Evolutionary conservation across 2,888 invertebrate genomes (phyloP), one percentile per base, ranked within the genome.

Genomic region (Eupithecia exiguata): DNA sequence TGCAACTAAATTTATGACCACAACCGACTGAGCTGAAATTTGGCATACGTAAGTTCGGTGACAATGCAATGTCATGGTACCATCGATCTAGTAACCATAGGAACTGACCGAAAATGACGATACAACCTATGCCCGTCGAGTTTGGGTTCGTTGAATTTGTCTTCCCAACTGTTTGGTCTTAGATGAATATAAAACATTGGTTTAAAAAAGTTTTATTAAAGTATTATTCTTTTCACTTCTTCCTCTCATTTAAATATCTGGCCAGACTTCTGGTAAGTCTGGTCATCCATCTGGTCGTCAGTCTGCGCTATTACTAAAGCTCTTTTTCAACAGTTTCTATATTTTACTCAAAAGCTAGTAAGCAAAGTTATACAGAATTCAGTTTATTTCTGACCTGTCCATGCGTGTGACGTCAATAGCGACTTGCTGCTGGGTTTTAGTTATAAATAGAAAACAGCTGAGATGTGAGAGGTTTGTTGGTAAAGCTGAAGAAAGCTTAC

Each of bases 311-410:
- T 21, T 21, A 21, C 53, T 21, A 21, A 21, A 53, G 53, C 14
- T 25, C 9, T 58, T 58, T 53, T 58, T 58, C 14, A 25, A 58
- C 25, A 14, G 9, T 10, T 21, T 53, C 21, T 21, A 49, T n/a
- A 30, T 18, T 16, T 18, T 7, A 62, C 35, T 62, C 9, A 3
- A 61, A 18, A 62, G 18, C 62, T 62, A 7, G 63, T 65, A 21
- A 65, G 18, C 63, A 21, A 66, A 38, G 25, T 66, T 40, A 25
- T 14, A 21, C 36, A 53, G 36, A 49, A 36, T 61, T 25, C 40
- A 30, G 49, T 70, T 70, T 70, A 70, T 65, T 70, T 65, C 16
- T n/a, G 61, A 35, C 6, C 69, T 62, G 69, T 46, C 46, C 43
- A 70, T 63, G 61, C 66, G 38, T 40, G 14, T 65, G 65, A 65